phyloP scores from a whole-genome alignment of 2,888 invertebrate genomes.

The Acleris literana region DNA sequence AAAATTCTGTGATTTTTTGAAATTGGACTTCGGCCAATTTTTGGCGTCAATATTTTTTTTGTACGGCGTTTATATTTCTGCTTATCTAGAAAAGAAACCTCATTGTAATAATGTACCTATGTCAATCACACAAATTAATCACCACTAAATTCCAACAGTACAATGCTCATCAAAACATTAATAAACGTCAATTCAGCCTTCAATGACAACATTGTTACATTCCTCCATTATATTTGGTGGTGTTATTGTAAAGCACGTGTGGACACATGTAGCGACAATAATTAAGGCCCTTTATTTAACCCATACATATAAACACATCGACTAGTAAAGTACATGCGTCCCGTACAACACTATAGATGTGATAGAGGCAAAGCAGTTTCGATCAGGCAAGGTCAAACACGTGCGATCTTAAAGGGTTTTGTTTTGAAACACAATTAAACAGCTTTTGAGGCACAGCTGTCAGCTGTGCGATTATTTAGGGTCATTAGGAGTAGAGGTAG shows the following conservation, averaged over 20 bases:
- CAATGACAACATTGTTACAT: slow-evolving; percentile 14
- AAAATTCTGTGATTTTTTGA: too few relatives aligned
- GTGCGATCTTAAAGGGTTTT: slow-evolving; percentile 32
- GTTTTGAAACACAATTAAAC: slow-evolving; percentile 52
- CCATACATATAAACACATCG: not conserved
- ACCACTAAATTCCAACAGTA: slow-evolving; percentile 11
- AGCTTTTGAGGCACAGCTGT: slow-evolving; percentile 39
- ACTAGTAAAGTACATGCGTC: not conserved
- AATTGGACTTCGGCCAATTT: too few relatives aligned
- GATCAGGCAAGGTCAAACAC: slow-evolving; percentile 29
- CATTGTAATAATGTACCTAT: too few relatives aligned
- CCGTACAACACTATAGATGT: not conserved
- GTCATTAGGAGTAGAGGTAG: too few relatives aligned
- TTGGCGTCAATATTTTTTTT: too few relatives aligned
- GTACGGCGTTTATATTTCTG: too few relatives aligned
- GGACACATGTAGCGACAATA: slow-evolving; percentile 19
- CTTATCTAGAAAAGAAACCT: too few relatives aligned
- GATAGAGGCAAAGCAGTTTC: not conserved
- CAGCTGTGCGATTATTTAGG: slow-evolving; percentile 7
- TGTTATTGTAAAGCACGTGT: slow-evolving; percentile 29
- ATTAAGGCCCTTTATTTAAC: slow-evolving; percentile 14
- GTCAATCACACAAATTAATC: not conserved
- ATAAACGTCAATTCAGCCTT: slow-evolving; percentile 17
- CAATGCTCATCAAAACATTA: slow-evolving; percentile 14
- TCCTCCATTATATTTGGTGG: slow-evolving; percentile 1